Evolutionary conservation across 2,113 vertebrate species (phyloP).

Genomic region (Saguinus imperator): DNA sequence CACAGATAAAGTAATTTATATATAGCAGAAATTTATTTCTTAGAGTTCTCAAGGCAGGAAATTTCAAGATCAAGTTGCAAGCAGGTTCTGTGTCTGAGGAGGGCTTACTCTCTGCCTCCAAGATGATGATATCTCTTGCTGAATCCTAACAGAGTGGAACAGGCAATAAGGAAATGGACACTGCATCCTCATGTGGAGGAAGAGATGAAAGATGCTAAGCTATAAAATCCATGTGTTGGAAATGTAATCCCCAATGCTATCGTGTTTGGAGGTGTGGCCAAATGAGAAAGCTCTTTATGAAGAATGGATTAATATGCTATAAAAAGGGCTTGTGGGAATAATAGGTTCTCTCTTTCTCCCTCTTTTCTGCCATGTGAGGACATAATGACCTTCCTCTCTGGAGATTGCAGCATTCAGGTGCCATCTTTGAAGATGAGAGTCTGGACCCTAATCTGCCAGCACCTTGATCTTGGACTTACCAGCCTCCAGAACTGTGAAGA

Average conservation of each 20-base stretch:
- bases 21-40: neutral
- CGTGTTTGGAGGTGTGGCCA: neutral
- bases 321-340: neutral
- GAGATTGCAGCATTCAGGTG: neutral
- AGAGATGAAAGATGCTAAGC: neutral
- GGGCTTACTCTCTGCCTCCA: neutral
- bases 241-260: neutral
- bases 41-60: neutral
- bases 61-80: neutral
- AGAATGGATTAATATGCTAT: neutral
- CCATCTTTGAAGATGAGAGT: neutral
- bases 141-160: neutral
- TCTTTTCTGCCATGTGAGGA: neutral
- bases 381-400: neutral
- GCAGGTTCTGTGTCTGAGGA: neutral
- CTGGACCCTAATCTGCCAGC: too few relatives aligned
- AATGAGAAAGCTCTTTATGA: neutral
- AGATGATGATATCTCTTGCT: too few relatives aligned
- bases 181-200: fast-evolving
- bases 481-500: neutral
- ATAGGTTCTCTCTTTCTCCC: neutral
- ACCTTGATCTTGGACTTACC: neutral
- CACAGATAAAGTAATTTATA: neutral
- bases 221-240: too few relatives aligned
- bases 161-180: neutral